phyloP scores from a whole-genome alignment of 2,113 vertebrate species.

The Neopipo cinnamomea region DNA sequence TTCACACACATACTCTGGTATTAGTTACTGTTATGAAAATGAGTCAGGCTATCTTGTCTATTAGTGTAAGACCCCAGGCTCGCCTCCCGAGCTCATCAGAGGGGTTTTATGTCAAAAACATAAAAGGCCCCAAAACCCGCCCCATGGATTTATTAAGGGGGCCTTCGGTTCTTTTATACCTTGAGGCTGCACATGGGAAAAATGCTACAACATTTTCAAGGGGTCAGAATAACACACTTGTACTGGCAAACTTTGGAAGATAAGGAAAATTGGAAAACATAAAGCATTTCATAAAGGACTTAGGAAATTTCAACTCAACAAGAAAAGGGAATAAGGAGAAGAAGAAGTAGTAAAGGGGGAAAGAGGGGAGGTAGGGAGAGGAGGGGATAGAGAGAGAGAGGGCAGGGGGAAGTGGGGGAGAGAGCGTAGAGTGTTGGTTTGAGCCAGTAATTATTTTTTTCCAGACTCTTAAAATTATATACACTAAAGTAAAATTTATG shows the following conservation, averaged over 20 bases:
- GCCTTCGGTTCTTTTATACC: background rate
- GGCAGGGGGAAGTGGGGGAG: too few species aligned
- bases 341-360: background rate
- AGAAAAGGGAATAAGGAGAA: background rate
- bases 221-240: background rate
- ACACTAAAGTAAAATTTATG: background rate
- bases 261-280: background rate
- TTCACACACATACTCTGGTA: rapidly evolving
- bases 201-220: background rate
- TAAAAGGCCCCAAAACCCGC: background rate
- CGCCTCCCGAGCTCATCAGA: background rate
- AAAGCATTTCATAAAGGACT: background rate
- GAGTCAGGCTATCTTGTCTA: background rate
- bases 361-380: background rate
- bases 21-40: background rate
- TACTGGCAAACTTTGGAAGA: background rate
- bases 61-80: background rate
- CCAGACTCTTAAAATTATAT: background rate
- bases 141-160: background rate
- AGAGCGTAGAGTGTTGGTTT: background rate
- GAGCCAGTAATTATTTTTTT: background rate
- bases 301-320: background rate
- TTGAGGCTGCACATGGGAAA: background rate
- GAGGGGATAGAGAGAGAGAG: background rate
- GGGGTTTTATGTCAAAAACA: background rate